These are phyloP conservation scores for Platalea minor DNA, from an alignment of 2,797 vertebrate species.

Conservation along the genomic window DNA sequence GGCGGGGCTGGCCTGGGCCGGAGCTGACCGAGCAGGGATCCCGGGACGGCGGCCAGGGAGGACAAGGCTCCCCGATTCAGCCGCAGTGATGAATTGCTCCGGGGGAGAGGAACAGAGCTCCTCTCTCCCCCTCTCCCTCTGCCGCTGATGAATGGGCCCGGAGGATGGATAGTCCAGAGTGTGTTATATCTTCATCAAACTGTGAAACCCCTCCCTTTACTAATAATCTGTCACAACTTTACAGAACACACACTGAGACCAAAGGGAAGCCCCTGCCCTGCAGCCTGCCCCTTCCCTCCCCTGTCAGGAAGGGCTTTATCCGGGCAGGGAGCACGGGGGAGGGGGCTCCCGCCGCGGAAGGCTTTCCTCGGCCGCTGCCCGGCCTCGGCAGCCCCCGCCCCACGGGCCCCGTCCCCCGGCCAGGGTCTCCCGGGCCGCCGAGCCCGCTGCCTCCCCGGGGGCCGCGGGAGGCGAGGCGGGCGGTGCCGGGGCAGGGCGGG, in stretches of 20 bases:
- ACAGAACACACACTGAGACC: conserved; percentile 67
- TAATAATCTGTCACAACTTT: conserved; percentile 70
- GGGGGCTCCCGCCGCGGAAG: not conserved
- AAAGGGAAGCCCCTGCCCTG: conserved; percentile 48
- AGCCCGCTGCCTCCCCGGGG: not conserved
- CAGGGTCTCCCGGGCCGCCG: not conserved
- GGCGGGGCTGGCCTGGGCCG: not conserved
- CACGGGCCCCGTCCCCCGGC: not conserved
- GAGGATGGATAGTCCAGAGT: conserved; percentile 28
- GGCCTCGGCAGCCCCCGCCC: not conserved
- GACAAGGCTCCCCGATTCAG: not conserved
- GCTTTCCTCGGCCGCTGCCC: not conserved
- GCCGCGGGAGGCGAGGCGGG: accelerated
- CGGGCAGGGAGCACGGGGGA: not conserved
- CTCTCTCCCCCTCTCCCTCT: not conserved
- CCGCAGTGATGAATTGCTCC: conserved; percentile 6
- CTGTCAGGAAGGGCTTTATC: conserved; percentile 45
- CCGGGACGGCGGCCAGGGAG: not conserved
- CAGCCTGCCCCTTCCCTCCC: conserved; percentile 56
- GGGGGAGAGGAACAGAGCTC: not conserved
- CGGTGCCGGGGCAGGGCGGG: not conserved
- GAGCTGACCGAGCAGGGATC: not conserved
- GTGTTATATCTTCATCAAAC: conserved; percentile 64
- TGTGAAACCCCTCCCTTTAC: conserved; percentile 57
- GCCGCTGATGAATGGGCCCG: conserved; percentile 5